These are phyloP conservation scores for Hydriomena furcata DNA, from an alignment of 2,888 invertebrate genomes.

Conservation along the genomic window DNA sequence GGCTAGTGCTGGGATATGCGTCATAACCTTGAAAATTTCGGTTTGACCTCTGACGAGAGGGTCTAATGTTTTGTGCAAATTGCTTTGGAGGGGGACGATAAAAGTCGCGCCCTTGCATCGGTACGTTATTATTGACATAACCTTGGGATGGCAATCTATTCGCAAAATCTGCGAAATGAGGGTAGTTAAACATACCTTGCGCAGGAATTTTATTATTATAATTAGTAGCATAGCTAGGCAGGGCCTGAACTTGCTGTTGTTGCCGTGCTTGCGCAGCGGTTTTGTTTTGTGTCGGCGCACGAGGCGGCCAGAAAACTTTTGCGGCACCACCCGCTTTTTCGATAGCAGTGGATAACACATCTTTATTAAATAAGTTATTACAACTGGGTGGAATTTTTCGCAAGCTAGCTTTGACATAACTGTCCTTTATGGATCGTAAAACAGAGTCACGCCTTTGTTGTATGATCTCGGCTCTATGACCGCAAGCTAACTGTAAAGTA, in stretches of 20 bases:
- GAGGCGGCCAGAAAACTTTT: constrained; percentile 1
- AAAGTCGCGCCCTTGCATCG: no score
- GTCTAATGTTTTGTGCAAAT: no score
- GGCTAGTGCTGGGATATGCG: no score
- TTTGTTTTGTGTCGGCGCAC: neutral
- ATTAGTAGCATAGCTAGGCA: no score
- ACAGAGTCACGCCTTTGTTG: neutral
- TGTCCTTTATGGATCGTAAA: neutral
- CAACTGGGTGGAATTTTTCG: neutral
- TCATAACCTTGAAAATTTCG: no score
- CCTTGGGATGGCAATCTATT: no score
- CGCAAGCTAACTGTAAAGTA: neutral
- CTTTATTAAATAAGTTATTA: neutral
- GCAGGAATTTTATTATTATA: no score
- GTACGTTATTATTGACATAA: no score
- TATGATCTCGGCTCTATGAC: constrained; percentile 1
- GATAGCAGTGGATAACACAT: neutral
- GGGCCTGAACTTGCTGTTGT: neutral
- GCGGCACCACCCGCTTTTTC: neutral
- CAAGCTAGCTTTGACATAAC: neutral
- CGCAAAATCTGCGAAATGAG: no score
- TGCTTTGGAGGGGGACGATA: no score
- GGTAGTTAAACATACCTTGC: no score
- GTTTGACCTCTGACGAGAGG: no score
- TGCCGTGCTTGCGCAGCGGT: neutral